These are phyloP conservation scores for Redunca redunca DNA, from an alignment of 2,113 vertebrate genomes.

Conservation along the genomic window DNA sequence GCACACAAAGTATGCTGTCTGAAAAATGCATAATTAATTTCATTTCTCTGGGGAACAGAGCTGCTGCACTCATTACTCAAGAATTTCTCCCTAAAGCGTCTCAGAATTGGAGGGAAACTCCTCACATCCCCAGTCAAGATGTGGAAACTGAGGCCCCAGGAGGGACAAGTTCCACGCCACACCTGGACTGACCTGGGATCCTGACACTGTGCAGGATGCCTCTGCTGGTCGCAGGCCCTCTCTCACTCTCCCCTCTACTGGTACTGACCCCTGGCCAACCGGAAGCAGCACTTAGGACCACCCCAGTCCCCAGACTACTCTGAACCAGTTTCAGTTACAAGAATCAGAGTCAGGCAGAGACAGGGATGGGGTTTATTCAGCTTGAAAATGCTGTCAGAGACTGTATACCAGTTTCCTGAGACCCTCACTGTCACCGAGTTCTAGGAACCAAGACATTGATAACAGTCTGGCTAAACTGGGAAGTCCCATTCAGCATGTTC, in stretches of 20 bases:
- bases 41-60: neutral
- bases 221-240: rapidly evolving
- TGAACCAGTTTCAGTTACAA: neutral
- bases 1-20: neutral
- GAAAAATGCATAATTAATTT: rapidly evolving
- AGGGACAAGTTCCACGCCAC: neutral
- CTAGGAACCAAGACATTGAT: neutral
- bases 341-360: neutral
- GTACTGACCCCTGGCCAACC: neutral
- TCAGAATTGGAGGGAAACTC: neutral
- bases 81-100: no score
- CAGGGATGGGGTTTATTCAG: rapidly evolving
- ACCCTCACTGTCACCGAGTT: neutral
- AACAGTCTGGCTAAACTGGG: neutral
- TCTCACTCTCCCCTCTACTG: neutral
- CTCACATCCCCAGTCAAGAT: neutral
- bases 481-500: neutral
- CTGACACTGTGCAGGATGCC: neutral
- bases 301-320: neutral
- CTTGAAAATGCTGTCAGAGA: neutral
- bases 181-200: rapidly evolving
- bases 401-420: neutral
- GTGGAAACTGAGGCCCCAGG: neutral
- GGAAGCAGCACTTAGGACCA: rapidly evolving
- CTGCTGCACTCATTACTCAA: neutral